A percentile compares a stretch with the other conserved stretches of the same genome.
These are phyloP conservation scores for Sinocyclocheilus anshuiensis DNA, from an alignment of 2,113 vertebrate species.

Conservation along the genomic window DNA sequence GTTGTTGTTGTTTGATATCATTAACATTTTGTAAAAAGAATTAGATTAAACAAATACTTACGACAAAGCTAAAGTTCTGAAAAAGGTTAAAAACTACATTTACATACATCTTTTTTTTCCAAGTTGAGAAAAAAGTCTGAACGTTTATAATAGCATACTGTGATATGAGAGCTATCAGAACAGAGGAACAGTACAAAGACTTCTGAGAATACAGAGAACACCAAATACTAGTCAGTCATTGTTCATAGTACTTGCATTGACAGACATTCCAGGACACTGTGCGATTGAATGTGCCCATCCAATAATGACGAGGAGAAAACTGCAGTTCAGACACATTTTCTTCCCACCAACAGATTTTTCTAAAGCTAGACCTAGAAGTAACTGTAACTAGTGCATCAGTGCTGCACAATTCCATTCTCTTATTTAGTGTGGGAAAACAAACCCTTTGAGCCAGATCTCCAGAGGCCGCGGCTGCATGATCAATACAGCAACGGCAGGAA, in stretches of 20 bases:
- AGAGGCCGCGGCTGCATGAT: conserved; percentile 29
- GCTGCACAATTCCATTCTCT: conserved; percentile 2
- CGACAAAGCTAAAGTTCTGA: not conserved
- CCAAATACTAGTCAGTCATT: not conserved
- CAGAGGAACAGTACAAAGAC: not conserved
- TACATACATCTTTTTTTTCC: not conserved
- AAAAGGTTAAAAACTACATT: not conserved
- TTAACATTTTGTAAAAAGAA: not conserved
- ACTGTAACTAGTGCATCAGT: conserved; percentile 20
- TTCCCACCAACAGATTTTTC: conserved; percentile 53
- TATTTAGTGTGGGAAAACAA: conserved; percentile 40
- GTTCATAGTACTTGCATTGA: not conserved
- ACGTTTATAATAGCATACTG: not conserved
- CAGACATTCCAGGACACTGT: conserved; percentile 13
- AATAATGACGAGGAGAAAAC: conserved; percentile 50
- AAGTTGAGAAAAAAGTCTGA: not conserved
- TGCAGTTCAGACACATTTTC: conserved; percentile 35
- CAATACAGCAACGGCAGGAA: conserved; percentile 42
- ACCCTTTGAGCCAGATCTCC: conserved; percentile 28
- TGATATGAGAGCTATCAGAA: not conserved
- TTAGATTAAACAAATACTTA: not conserved
- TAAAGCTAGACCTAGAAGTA: conserved; percentile 23
- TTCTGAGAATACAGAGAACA: conserved; percentile 15
- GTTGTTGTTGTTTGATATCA: no score
- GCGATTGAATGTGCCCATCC: conserved; percentile 9